Conservation (phyloP, 1,140 invertebrate species). For the Ostrea denselamellosa region DNA sequence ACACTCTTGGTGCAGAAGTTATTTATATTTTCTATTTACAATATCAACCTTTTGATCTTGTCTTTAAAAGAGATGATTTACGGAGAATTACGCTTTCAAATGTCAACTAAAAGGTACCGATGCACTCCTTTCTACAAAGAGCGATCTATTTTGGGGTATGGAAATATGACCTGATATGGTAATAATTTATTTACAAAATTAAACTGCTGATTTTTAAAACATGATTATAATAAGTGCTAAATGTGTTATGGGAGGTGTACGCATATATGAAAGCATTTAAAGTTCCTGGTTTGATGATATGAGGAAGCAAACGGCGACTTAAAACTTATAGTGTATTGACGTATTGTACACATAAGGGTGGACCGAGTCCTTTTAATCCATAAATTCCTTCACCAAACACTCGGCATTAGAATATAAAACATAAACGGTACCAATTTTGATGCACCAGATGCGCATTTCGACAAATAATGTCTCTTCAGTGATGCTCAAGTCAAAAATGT, state of each 20-base stretch:
- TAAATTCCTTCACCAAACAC: too few relatives aligned
- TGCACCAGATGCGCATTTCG: too few relatives aligned
- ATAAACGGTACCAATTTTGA: too few relatives aligned
- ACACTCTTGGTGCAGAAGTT: background rate
- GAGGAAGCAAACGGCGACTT: background rate
- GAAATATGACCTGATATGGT: background rate
- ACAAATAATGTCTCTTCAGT: too few relatives aligned
- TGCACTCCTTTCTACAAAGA: background rate
- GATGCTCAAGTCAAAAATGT: too few relatives aligned
- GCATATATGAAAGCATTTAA: background rate
- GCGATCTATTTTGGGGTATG: background rate
- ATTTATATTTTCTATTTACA: background rate
- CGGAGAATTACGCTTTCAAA: background rate
- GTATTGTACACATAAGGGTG: too few relatives aligned
- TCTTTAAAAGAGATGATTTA: background rate
- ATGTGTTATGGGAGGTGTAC: background rate
- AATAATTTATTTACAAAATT: too few relatives aligned
- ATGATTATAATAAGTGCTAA: background rate
- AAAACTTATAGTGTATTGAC: background rate
- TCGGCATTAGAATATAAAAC: too few relatives aligned
- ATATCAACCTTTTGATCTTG: background rate
- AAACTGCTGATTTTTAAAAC: background rate
- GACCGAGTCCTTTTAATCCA: too few relatives aligned
- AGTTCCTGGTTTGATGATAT: background rate
- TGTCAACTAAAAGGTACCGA: background rate